Evolutionary conservation across 2,888 invertebrate species (phyloP), one percentile per base, ranked within the genome.

Genomic region (Ecdyonurus torrentis): DNA sequence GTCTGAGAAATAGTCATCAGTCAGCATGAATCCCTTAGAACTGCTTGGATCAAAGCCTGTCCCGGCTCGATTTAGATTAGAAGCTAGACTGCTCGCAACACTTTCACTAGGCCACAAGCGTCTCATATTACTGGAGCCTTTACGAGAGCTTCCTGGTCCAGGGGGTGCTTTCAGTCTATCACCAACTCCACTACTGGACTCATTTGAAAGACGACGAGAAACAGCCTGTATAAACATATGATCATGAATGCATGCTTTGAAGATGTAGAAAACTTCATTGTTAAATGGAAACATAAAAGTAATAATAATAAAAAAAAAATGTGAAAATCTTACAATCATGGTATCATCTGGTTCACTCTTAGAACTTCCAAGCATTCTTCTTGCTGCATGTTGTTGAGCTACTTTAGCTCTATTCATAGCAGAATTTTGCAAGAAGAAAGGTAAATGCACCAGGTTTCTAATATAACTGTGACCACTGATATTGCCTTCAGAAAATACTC

Each of bases 1-100:
- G 75, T 98, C 98, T 70, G 95, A 96, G 76, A 99, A 98, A 79
- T 99, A 99, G 75, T 98, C 97, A 72, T 97, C 97, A 1, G 96
- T 96, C 22, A 95, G 81, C 67, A 98, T 79, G 22, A 55, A 55
- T 5, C 55, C 55, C 22, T 55, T 55, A n/a, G n/a, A 22, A 20
- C 61, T 22, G 25, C 24, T 20, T 20, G 22, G n/a, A 20, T 20
- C 2, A 19, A 19, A 50, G 20, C 2, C 22, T 20, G 23, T 20
- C n/a, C 19, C 83, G 60, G 85, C 77, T 63, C 88, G 80, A 75
- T 91, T 89, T 65, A 92, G 77, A 72, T 91, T 90, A 25, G 92
- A 92, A 23, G 91, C 92, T 64, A 94, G 87, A 1, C 92, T 92
- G 71, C 92, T 92, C 0, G 92, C 93, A 10, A 93, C 85, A 0